Base-by-base conservation (phyloP, 2,797 vertebrate species). In the Lithobates sylvaticus region DNA sequence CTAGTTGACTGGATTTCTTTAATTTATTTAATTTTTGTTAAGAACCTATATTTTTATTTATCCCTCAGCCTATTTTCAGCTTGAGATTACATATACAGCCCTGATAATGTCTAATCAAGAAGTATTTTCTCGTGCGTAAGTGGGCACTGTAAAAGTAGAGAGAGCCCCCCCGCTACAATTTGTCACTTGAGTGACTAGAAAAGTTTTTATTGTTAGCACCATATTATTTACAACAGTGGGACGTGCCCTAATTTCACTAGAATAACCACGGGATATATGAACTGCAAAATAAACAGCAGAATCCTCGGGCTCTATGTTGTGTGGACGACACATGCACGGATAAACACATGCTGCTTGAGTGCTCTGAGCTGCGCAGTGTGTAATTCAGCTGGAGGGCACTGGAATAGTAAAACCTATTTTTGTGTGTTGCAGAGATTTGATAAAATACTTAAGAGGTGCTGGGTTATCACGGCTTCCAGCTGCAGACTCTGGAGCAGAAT, bases 191-290 rank as follows among this genome's bases (percentile, higher is more conserved):
- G 18, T 26, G 39, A 26, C 61, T 76, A 68, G 73, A 69, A 69
- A 76, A 76, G 65, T 15, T 76, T 76, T 73, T 76, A 83, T 83
- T 65, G 65, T 76, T 84, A 68, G 82, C 21, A 64, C 23, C n/a
- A 23, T 76, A 84, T 84, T 68, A 84, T 68, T 76, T 84, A 76
- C 73, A 69, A 2, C 82, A 84, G 82, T 44, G 54, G 64, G 73
- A 44, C 44, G 8, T 76, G 82, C 64, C 82, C 82, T 69, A 16
- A 76, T 76, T 84, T 69, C 61, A 13, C 70, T 23, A 26, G 72
- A 47, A 50, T 68, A 76, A 84, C 82, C 73, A 84, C 73, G 76
- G 73, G 73, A 64, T 69, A 39, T 36, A 70, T 34, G 32, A 39
- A 27, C 27, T 36, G 82, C 73, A 50, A 67, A 65, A 67, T 84